Base-by-base conservation (phyloP, 2,888 invertebrate species). In the Adineta ricciae region DNA sequence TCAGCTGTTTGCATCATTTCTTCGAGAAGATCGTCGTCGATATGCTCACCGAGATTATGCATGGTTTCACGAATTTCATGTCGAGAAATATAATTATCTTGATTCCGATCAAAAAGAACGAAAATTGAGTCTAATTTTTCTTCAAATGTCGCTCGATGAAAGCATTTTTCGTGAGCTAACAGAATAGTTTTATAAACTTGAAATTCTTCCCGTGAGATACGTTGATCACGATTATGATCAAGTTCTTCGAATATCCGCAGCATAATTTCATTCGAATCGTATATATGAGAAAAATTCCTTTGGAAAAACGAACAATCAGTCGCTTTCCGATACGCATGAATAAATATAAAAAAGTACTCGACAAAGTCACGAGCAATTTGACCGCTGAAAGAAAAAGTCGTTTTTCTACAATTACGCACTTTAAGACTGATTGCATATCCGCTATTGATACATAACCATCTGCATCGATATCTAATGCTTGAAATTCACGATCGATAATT, bases 391-490 rank as follows among this genome's bases (percentile, higher is more conserved):
- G 46, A 46, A 46, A 11, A 8, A 46, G 5, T 46, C 46, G 11
- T 8, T 46, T 46, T 46, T n/a, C n/a, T n/a, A n/a, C n/a, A 46
- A 11, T 56, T 5, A n/a, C 36, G 27, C 16, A 64, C 64, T 64
- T 64, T 32, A 64, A 24, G 11, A 78, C 78, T 11, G 41, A 41
- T 78, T 41, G 38, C 14, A 78, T 24, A 41, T 78, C 78, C 2
- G 38, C 24, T 21, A 41, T 9, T 3, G 78, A 78, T 11, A 78
- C 41, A 41, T 78, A 78, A 78, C 78, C 78, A 41, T 78, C 78
- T 41, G 78, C 78, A 78, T 78, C 78, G 16, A 78, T 78, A 78
- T 78, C 78, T 41, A 78, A 24, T 41, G 78, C 24, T 41, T 78
- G 41, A 78, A 78, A 78, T 78, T 78, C 41, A 41, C 41, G 78